Percentiles rank a stretch among this genome's conserved stretches.
Conservation (phyloP, 2,797 vertebrate species). For the Alosa sapidissima region DNA sequence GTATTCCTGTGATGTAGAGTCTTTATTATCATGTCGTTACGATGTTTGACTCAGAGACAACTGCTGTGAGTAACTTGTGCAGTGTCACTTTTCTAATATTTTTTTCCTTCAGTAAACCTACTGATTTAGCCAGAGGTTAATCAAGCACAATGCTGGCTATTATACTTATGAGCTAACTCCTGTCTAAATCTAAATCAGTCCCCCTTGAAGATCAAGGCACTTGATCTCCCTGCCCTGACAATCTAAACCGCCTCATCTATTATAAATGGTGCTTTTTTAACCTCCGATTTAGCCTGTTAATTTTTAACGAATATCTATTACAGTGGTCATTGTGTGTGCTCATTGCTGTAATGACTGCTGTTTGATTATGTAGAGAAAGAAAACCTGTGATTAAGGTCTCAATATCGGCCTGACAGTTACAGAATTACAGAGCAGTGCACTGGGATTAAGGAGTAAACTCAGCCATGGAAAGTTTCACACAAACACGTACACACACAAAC, state of each 20-base stretch:
- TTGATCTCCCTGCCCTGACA: slow-evolving; percentile 10
- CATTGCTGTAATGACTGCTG: slow-evolving; percentile 10
- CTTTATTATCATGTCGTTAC: neutral
- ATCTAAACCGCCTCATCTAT: slow-evolving; percentile 7
- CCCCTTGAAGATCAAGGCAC: neutral
- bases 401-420: neutral
- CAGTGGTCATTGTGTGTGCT: neutral
- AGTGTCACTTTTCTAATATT: neutral
- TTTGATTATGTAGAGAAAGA: neutral
- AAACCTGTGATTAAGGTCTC: slow-evolving; percentile 10
- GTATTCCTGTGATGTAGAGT: neutral
- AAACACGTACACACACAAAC: neutral
- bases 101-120: neutral
- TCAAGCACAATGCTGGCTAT: neutral
- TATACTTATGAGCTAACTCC: neutral
- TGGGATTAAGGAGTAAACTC: neutral
- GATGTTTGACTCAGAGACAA: neutral
- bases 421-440: neutral
- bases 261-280: neutral
- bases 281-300: slow-evolving; percentile 13
- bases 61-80: neutral
- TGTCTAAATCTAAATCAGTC: neutral
- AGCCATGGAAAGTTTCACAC: neutral
- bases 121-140: neutral
- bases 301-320: neutral